These are phyloP conservation scores for Seira sanloemensis DNA, from an alignment of 2,888 invertebrate species.

Conservation along the genomic window DNA sequence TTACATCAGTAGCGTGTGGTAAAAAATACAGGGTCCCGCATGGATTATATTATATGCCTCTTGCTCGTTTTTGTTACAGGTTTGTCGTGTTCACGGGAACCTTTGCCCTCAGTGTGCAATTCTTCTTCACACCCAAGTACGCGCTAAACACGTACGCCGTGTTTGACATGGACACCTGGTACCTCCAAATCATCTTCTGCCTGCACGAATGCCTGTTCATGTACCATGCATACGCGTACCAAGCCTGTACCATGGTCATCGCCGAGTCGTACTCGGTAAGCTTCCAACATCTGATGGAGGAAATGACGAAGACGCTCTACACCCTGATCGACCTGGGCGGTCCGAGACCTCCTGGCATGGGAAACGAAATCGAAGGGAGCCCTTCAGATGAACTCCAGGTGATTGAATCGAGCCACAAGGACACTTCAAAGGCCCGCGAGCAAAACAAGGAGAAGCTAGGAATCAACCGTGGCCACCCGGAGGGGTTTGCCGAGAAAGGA, in stretches of 20 bases:
- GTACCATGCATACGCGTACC: conserved; percentile 59
- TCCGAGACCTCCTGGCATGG: conserved; percentile 6
- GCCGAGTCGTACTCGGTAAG: conserved; percentile 52
- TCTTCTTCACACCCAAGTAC: conserved; percentile 60
- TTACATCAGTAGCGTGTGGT: too few relatives aligned
- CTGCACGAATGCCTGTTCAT: conserved; percentile 62
- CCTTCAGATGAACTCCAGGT: background rate
- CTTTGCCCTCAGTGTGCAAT: conserved; percentile 49
- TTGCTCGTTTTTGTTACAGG: conserved; percentile 22
- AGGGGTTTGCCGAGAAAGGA: conserved; percentile 17
- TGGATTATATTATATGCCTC: background rate
- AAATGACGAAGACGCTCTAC: conserved; percentile 53
- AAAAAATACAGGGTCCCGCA: background rate
- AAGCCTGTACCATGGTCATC: conserved; percentile 63
- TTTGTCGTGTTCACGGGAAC: conserved; percentile 64
- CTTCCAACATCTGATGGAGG: conserved; percentile 57
- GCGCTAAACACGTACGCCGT: conserved; percentile 58
- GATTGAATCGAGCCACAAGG: background rate
- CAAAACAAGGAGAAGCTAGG: conserved; percentile 16
- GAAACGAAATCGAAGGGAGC: background rate
- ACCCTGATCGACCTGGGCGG: conserved; percentile 37
- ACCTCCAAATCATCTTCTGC: conserved; percentile 59
- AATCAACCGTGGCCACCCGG: conserved; percentile 27
- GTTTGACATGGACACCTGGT: conserved; percentile 34
- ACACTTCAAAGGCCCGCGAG: background rate